Conservation (phyloP, 2,888 invertebrate genomes). For the Noctua janthe region DNA sequence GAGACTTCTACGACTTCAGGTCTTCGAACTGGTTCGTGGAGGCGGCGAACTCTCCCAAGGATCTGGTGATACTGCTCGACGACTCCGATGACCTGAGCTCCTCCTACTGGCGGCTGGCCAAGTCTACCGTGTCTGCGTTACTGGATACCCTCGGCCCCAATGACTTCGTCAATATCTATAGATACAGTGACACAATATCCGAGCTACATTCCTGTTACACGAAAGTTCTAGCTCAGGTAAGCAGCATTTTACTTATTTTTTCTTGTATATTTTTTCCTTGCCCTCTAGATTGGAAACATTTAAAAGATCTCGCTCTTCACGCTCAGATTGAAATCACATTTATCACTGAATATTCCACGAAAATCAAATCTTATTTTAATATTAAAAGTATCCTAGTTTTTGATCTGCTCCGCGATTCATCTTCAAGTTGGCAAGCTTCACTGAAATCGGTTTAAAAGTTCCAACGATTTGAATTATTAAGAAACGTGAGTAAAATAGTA, state of each 20-base stretch:
- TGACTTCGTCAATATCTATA: slow-evolving; percentile 98
- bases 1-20: slow-evolving; percentile 98
- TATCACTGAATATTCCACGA: slow-evolving; percentile 53
- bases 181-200: slow-evolving; percentile 95
- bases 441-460: slow-evolving; percentile 56
- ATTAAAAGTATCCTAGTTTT: slow-evolving; percentile 60
- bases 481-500: slow-evolving; percentile 50
- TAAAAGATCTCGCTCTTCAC: slow-evolving; percentile 36
- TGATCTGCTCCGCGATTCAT: slow-evolving; percentile 59
- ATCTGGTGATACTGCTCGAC: slow-evolving; percentile 98
- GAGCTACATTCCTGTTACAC: slow-evolving; percentile 97
- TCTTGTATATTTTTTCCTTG: neutral
- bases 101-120: slow-evolving; percentile 95
- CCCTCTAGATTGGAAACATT: slow-evolving; percentile 33
- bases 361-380: slow-evolving; percentile 60
- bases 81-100: slow-evolving; percentile 97
- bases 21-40: slow-evolving; percentile 99
- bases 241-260: slow-evolving; percentile 38
- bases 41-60: slow-evolving; percentile 99
- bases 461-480: slow-evolving; percentile 51
- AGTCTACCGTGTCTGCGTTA: slow-evolving; percentile 96
- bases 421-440: slow-evolving; percentile 63
- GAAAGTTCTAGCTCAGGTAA: slow-evolving; percentile 96
- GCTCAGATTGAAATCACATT: slow-evolving; percentile 55
- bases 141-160: slow-evolving; percentile 98